A percentile compares a stretch with the other conserved stretches of the same genome.
Conservation (phyloP, 2,888 invertebrate species). For the Rhingia campestris region DNA sequence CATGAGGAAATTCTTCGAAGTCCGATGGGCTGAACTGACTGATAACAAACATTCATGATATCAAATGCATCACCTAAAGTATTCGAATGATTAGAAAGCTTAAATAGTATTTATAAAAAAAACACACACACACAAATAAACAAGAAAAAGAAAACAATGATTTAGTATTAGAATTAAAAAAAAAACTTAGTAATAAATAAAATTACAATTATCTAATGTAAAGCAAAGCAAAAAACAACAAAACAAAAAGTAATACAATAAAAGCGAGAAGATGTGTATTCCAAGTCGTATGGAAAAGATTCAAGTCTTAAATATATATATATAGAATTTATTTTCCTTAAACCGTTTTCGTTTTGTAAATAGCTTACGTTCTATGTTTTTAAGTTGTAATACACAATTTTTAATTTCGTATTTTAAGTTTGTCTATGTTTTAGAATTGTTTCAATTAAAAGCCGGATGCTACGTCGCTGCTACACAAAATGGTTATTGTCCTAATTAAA, state of each 20-base stretch:
- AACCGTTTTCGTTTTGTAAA: constrained; percentile 63
- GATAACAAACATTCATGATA: constrained; percentile 83
- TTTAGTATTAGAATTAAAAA: constrained; percentile 63
- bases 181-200: constrained; percentile 63
- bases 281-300: constrained; percentile 69
- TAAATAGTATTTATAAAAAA: constrained; percentile 73
- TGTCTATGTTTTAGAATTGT: constrained; percentile 49
- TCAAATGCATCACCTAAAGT: constrained; percentile 78
- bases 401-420: constrained; percentile 37
- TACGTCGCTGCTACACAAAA: constrained; percentile 58
- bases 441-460: constrained; percentile 1
- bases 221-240: constrained; percentile 70
- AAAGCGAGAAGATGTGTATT: constrained; percentile 59
- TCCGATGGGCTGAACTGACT: constrained; percentile 90
- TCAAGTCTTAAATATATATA: constrained; percentile 60
- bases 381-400: constrained; percentile 26
- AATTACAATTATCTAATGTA: constrained; percentile 64
- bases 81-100: constrained; percentile 75
- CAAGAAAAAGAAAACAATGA: constrained; percentile 44
- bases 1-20: constrained; percentile 96
- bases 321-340: constrained; percentile 25
- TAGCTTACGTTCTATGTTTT: constrained; percentile 61
- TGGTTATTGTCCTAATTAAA: constrained; percentile 70
- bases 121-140: constrained; percentile 42
- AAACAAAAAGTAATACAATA: constrained; percentile 36